Evolutionary conservation across 2,113 vertebrate species (phyloP).

Genomic region (Esox niger): DNA sequence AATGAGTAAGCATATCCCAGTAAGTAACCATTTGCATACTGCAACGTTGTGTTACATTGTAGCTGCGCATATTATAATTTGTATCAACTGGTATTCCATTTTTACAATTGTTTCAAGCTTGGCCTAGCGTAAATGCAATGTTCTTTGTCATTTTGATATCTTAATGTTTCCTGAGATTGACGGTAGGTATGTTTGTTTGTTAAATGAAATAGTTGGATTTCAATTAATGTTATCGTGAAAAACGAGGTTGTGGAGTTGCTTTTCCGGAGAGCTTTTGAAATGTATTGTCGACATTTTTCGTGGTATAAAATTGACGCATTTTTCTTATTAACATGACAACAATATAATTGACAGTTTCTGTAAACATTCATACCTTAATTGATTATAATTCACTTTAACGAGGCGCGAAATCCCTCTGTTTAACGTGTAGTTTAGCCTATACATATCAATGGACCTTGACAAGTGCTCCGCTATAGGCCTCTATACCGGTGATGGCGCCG

Average conservation of each 20-base stretch:
- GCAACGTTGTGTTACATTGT: background rate
- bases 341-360: background rate
- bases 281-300: background rate
- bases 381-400: background rate
- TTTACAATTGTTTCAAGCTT: background rate
- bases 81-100: background rate
- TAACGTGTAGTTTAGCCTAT: background rate
- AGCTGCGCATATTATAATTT: background rate
- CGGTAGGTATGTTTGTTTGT: background rate
- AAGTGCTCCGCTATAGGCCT: slow-evolving; percentile 34
- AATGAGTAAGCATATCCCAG: slow-evolving; percentile 99
- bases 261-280: background rate
- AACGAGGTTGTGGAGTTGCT: background rate
- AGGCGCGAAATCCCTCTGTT: background rate
- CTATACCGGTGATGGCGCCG: slow-evolving; percentile 56
- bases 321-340: background rate
- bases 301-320: background rate
- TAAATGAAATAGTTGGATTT: background rate
- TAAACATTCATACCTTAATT: background rate
- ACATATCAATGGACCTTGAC: background rate
- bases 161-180: background rate
- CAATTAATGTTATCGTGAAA: background rate
- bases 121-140: background rate
- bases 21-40: slow-evolving; percentile 72
- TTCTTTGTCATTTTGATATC: background rate